These are phyloP conservation scores for Megaptera novaeangliae DNA, from an alignment of 2,113 vertebrate species.

Conservation along the genomic window DNA sequence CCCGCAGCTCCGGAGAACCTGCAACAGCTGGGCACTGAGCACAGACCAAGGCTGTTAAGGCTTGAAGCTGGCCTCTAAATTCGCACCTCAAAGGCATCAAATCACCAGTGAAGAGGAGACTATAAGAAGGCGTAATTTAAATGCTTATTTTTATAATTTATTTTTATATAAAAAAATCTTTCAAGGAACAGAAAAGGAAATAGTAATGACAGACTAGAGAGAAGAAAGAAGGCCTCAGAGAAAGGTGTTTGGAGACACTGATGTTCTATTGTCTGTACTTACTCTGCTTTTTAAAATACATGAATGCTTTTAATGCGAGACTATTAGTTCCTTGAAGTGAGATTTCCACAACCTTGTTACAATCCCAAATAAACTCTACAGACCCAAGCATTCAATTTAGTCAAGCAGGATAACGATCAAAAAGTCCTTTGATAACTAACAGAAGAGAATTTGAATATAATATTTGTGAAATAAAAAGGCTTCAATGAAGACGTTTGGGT, in stretches of 20 bases:
- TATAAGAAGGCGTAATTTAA: background rate
- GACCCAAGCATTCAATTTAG: background rate
- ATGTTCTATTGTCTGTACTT: background rate
- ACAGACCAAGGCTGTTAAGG: background rate
- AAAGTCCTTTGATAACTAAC: background rate
- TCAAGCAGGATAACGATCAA: background rate
- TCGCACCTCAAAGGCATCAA: background rate
- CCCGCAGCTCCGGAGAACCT: background rate
- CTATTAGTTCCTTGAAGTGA: background rate
- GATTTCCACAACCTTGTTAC: background rate
- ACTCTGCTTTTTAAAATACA: conserved; percentile 19
- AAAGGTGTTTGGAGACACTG: background rate
- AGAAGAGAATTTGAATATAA: background rate
- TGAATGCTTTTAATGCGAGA: background rate
- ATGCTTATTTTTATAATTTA: conserved; percentile 8
- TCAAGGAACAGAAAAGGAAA: background rate
- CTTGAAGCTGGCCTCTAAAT: background rate
- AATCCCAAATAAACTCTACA: conserved; percentile 18
- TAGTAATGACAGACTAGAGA: background rate
- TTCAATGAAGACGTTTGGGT: background rate
- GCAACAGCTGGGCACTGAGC: background rate
- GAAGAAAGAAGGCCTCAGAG: background rate
- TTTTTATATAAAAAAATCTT: background rate
- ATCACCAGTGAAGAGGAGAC: background rate
- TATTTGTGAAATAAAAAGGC: background rate